Evolutionary conservation across 2,113 vertebrate genomes (phyloP).

Genomic region (Ornithorhynchus anatinus): DNA sequence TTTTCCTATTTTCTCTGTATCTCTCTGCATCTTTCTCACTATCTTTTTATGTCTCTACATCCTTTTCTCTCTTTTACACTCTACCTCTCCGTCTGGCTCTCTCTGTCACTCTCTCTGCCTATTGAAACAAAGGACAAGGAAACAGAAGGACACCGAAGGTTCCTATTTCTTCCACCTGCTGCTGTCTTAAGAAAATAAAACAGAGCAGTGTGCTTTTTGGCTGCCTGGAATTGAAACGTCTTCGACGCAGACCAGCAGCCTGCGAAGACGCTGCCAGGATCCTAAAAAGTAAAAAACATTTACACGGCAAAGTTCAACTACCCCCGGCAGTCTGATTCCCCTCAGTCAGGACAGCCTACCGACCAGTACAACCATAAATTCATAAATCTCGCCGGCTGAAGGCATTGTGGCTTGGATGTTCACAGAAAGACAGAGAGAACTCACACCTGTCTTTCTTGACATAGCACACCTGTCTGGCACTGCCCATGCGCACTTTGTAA

Average conservation of each 20-base stretch:
- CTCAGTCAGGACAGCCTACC: slow-evolving; percentile 44
- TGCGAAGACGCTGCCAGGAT: slow-evolving; percentile 43
- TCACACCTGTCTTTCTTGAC: slow-evolving; percentile 88
- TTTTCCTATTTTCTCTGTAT: too few relatives aligned
- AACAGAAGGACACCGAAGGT: too few relatives aligned
- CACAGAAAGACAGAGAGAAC: slow-evolving; percentile 69
- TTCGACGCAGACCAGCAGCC: slow-evolving; percentile 22
- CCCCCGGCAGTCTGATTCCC: slow-evolving; percentile 23
- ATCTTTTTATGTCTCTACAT: too few relatives aligned
- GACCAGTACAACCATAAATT: slow-evolving; percentile 61
- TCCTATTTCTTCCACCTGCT: slow-evolving; percentile 59
- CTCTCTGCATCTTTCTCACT: too few relatives aligned
- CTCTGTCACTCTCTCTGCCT: too few relatives aligned
- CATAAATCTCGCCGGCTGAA: slow-evolving; percentile 64
- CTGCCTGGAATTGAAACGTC: slow-evolving; percentile 26
- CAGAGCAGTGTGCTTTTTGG: background rate
- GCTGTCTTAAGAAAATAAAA: slow-evolving; percentile 20
- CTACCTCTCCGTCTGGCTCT: too few relatives aligned
- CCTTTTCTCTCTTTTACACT: too few relatives aligned
- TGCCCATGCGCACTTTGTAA: slow-evolving; percentile 61
- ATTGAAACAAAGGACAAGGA: too few relatives aligned
- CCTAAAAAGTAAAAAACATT: slow-evolving; percentile 55
- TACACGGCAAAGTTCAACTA: slow-evolving; percentile 34
- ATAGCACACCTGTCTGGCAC: slow-evolving; percentile 82
- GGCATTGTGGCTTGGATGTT: slow-evolving; percentile 56